Conservation (phyloP, 2,888 invertebrate species). For the Tortrix viridana region DNA sequence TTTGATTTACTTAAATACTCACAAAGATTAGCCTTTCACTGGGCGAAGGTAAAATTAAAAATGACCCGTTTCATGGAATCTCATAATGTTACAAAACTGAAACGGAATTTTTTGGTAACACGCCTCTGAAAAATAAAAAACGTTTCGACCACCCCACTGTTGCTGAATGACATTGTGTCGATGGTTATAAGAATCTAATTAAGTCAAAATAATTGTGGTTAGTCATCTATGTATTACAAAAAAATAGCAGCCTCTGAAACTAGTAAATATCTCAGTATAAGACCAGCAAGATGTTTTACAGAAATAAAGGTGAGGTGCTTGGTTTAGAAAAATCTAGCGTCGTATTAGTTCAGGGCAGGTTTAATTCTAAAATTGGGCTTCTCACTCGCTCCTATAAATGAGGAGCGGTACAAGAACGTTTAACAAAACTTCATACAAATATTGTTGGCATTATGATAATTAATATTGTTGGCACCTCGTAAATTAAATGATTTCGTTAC, state of each 20-base stretch:
- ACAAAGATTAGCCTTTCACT: not conserved
- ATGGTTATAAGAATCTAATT: too few relatives aligned
- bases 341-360: conserved; percentile 44
- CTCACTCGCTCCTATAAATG: conserved; percentile 8
- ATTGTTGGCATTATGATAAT: conserved; percentile 8
- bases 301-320: conserved; percentile 37
- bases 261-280: not conserved
- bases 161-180: too few relatives aligned
- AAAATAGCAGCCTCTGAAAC: too few relatives aligned
- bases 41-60: not conserved
- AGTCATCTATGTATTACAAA: too few relatives aligned
- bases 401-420: conserved; percentile 30
- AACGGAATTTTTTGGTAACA: too few relatives aligned
- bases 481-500: not conserved
- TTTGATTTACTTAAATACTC: not conserved
- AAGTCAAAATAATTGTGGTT: too few relatives aligned
- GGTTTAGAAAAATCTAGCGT: conserved; percentile 11
- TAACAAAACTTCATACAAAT: conserved; percentile 33
- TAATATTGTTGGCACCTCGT: not conserved
- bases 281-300: not conserved
- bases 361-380: conserved; percentile 29
- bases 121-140: too few relatives aligned
- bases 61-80: too few relatives aligned
- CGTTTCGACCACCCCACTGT: too few relatives aligned
- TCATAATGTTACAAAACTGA: too few relatives aligned